Evolutionary conservation across 2,797 vertebrate genomes (phyloP).

Genomic region (Ara ararauna): DNA sequence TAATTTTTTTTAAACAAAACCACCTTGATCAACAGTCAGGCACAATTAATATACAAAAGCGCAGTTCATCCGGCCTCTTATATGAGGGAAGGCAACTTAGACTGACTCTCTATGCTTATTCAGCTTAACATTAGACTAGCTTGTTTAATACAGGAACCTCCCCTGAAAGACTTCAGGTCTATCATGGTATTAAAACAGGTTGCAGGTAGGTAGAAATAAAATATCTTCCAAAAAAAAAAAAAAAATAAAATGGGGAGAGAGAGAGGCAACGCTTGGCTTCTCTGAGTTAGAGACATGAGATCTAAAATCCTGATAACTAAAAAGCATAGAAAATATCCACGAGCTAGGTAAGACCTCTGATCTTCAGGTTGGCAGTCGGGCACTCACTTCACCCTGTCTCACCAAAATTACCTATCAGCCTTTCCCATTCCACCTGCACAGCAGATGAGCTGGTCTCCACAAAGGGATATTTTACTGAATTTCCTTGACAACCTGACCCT

Average conservation of each 20-base stretch:
- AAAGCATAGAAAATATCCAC: neutral
- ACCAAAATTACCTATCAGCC: neutral
- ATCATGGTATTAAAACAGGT: neutral
- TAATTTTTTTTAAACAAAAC: neutral
- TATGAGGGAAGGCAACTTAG: neutral
- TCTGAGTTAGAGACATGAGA: neutral
- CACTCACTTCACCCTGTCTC: neutral
- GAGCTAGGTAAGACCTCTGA: neutral
- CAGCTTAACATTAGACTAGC: neutral
- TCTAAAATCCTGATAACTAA: neutral
- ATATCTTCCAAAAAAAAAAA: neutral
- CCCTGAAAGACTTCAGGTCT: neutral
- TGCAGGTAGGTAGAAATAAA: neutral
- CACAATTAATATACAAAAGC: neutral
- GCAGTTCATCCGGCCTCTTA: neutral
- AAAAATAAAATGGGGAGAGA: neutral
- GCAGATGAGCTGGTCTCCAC: neutral
- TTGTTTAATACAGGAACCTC: neutral
- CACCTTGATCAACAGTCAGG: neutral
- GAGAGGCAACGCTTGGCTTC: neutral
- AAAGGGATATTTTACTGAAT: neutral
- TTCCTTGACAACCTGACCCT: neutral
- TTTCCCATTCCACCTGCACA: neutral
- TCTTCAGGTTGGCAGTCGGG: neutral
- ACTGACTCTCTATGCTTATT: neutral